Evolutionary conservation across 1,140 invertebrate genomes (phyloP), one percentile per base, ranked within the genome.

Genomic region (Carcinoscorpius rotundicauda): DNA sequence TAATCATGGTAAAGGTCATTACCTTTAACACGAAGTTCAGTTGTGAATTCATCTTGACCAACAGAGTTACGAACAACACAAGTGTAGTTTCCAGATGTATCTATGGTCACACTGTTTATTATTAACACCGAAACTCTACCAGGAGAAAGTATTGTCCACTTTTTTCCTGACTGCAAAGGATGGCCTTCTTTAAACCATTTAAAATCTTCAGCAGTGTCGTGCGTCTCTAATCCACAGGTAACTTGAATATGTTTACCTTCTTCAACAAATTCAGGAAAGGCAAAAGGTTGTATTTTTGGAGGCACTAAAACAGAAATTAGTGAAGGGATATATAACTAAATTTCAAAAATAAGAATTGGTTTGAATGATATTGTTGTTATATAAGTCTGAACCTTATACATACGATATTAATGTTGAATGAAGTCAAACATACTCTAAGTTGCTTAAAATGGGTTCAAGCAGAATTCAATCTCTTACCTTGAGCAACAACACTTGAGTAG

Each of bases 51-150:
- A 55, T 68, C 69, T 60, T 68, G 49, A 10, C 78, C 79, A 53
- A 76, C 79, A 48, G 67, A 61, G 72, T 81, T 83, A 53, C 67
- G 68, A 3, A 84, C 82, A 67, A 79, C 79, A 74, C 85, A 86
- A 55, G 82, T 83, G 76, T 86, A 86, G 74, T 84, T 83, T 68
- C 85, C 84, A 51, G 75, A 74, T 53, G 77, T 75, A 52, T 70
- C 52, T 6, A 60, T 52, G 51, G 62, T 60, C 29, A 66, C 66
- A 76, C 79, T 6, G 75, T 77, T 66, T 74, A 75, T 71, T 76
- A 78, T 57, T 62, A 73, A 9, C 73, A 76, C 65, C 62, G 75
- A 55, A 56, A 65, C 60, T 56, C 58, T 58, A 6, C 10, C 6
- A 49, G 62, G 64, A n/a, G 63, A 53, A 49, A 63, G 49, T 3